These are phyloP conservation scores for Tyto alba DNA, from an alignment of 2,113 vertebrate genomes.

Conservation along the genomic window DNA sequence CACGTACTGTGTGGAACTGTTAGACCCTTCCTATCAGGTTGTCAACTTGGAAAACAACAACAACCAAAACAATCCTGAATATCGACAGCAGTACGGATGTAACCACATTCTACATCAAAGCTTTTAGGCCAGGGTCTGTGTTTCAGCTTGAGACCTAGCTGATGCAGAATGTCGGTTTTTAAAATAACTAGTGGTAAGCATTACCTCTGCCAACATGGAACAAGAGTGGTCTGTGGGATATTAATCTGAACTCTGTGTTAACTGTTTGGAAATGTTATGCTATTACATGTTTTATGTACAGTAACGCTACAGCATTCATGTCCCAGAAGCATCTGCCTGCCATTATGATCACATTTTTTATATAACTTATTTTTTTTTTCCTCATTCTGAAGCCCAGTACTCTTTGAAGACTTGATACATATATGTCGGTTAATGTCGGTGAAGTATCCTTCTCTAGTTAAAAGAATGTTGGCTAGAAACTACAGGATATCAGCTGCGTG, in stretches of 20 bases:
- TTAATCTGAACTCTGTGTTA: neutral
- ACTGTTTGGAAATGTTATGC: neutral
- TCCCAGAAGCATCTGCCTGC: neutral
- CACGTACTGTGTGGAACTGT: neutral
- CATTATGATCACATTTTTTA: neutral
- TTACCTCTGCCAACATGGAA: neutral
- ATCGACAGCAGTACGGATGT: neutral
- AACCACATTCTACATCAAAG: neutral
- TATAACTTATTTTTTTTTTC: neutral
- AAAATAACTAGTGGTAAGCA: neutral
- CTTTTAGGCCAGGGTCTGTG: neutral
- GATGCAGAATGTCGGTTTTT: neutral
- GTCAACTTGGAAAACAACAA: neutral
- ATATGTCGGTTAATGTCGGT: constrained; percentile 78
- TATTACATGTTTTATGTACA: neutral
- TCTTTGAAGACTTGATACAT: constrained; percentile 84
- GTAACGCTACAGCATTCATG: neutral
- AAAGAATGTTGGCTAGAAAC: constrained; percentile 78
- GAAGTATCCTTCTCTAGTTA: constrained; percentile 71
- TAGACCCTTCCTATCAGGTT: neutral
- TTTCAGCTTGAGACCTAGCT: neutral
- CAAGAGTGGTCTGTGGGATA: neutral
- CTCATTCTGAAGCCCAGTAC: constrained; percentile 73
- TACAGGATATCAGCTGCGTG: constrained; percentile 76
- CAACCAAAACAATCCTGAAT: neutral